These are phyloP conservation scores for Dreissena polymorpha DNA, from an alignment of 1,140 invertebrate species.

Conservation along the genomic window DNA sequence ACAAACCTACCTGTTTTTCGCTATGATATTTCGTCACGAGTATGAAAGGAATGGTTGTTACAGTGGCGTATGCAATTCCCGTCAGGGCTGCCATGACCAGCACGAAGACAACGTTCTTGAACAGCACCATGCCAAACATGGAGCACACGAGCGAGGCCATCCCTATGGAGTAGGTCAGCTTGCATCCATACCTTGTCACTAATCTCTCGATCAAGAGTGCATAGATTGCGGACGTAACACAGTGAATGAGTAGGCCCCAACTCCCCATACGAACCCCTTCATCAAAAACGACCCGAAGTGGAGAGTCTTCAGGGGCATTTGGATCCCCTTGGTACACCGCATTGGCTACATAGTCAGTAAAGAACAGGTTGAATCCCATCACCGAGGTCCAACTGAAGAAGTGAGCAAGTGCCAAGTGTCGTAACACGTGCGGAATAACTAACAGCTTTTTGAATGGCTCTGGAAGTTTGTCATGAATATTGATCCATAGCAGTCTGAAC, in stretches of 20 bases:
- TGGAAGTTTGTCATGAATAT: conserved; percentile 67
- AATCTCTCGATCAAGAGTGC: conserved; percentile 80
- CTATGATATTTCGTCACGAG: conserved; percentile 80
- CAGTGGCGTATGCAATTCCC: conserved; percentile 80
- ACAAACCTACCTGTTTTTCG: conserved; percentile 77
- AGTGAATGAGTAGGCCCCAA: conserved; percentile 81
- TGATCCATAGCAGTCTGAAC: conserved; percentile 39
- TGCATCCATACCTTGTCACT: conserved; percentile 74
- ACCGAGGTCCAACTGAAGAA: conserved; percentile 80
- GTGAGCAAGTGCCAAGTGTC: conserved; percentile 74
- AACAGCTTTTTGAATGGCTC: conserved; percentile 66
- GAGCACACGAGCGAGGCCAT: conserved; percentile 78
- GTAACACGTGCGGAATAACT: conserved; percentile 77
- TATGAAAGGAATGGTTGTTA: conserved; percentile 81
- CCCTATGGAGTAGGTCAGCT: conserved; percentile 77
- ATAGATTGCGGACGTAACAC: conserved; percentile 79
- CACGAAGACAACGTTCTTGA: conserved; percentile 75
- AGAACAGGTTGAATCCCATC: conserved; percentile 81
- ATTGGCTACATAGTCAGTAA: conserved; percentile 82
- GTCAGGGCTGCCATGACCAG: conserved; percentile 79
- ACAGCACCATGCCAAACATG: conserved; percentile 79
- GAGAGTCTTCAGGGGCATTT: conserved; percentile 75
- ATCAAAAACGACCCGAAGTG: conserved; percentile 78
- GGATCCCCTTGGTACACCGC: conserved; percentile 81
- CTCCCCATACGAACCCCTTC: conserved; percentile 82